Percentiles rank a stretch among this genome's conserved stretches.
phyloP scores from a whole-genome alignment of 2,113 vertebrate genomes.

The Eurypyga helias region DNA sequence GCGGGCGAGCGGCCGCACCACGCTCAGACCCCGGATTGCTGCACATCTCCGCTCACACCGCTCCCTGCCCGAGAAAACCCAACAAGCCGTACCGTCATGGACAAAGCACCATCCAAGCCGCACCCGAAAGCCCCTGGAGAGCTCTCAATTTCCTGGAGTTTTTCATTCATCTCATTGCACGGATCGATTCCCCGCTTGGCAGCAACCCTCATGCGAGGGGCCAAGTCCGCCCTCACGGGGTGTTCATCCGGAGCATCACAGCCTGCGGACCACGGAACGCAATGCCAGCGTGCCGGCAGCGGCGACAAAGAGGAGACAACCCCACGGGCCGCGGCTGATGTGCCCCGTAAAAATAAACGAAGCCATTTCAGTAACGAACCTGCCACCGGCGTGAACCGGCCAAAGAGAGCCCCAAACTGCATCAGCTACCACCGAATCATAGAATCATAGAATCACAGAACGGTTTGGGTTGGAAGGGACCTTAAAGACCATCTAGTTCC shows the following conservation, averaged over 20 bases:
- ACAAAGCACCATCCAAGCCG: neutral
- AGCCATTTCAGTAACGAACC: neutral
- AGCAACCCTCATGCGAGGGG: neutral
- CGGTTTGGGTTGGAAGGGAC: no score
- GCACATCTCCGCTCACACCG: neutral
- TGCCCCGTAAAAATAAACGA: neutral
- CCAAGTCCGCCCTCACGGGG: neutral
- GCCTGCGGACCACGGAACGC: neutral
- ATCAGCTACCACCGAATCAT: no score
- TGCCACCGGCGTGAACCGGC: fast-evolving
- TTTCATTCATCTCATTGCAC: neutral
- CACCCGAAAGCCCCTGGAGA: neutral
- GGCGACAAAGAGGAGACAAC: neutral
- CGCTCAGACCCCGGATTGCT: fast-evolving
- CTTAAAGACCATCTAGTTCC: no score
- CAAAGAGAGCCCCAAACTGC: neutral
- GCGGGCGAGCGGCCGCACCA: fast-evolving
- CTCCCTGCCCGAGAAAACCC: neutral
- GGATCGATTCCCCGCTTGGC: neutral
- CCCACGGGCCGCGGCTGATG: neutral
- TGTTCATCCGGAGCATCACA: neutral
- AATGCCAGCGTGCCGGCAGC: neutral
- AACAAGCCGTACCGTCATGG: fast-evolving
- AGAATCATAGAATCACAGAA: no score
- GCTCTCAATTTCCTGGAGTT: neutral